Base-by-base conservation (phyloP, 2,797 vertebrate species). In the Notoglanidium macrostoma region DNA sequence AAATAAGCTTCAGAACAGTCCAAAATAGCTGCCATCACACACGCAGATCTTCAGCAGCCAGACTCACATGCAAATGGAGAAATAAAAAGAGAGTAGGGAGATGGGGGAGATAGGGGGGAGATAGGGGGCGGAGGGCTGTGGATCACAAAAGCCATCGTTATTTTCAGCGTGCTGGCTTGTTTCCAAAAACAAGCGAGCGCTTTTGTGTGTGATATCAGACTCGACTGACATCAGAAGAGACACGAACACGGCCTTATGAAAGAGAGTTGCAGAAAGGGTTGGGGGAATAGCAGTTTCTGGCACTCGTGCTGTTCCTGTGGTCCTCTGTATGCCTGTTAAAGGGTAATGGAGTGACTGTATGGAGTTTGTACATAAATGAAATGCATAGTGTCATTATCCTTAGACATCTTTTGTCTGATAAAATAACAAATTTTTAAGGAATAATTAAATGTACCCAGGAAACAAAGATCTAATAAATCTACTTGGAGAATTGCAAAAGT, bases 1-100 rank as follows among this genome's bases (percentile, higher is more conserved):
- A 89, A 88, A 91, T 86, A 91, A 88, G 86, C 90, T 85, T 87
- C 74, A 87, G 85, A 91, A 87, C 85, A 81, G 74, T 55, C 29
- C 46, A 83, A 78, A 91, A 92, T 89, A 90, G 88, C 61, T 85
- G 68, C 67, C 84, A 46, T 87, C 55, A 54, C 61, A 79, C 77
- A 83, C 5, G 61, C 40, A 57, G 11, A 9, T 57, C 81, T 84
- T 87, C 79, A 90, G 89, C 78, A 73, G 51, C 51, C 12, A 65
- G 35, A 35, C 57, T 29, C 19, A 2, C n/a, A 79, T 32, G 4
- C 74, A 76, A 55, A 76, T 40, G 0, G 15, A 67, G 51, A 87
- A 81, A 65, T 76, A 67, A 76, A 67, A 23, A 15, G 78, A 49
- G 77, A 76, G 76, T 40, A 44, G 54, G 80, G 29, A 55, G 44